Percentiles rank a stretch among this genome's conserved stretches.
Conservation (phyloP, 2,888 invertebrate species). For the Drosophila leonis region DNA sequence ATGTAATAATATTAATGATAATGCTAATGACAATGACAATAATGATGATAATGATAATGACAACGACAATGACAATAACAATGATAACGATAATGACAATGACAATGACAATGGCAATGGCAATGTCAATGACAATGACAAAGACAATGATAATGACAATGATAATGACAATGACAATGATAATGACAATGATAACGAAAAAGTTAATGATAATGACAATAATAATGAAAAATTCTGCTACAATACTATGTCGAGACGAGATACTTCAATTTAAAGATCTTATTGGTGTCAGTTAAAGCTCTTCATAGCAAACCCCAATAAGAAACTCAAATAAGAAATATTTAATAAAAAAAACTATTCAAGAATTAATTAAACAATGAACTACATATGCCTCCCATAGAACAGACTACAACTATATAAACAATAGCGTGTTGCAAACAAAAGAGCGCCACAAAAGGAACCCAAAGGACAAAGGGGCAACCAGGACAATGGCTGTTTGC, state of each 20-base stretch:
- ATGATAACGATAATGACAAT: no score
- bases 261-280: neutral
- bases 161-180: no score
- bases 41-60: no score
- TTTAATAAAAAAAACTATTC: neutral
- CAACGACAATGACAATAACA: no score
- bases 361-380: conserved; percentile 1
- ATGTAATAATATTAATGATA: neutral
- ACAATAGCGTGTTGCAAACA: conserved; percentile 20
- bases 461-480: neutral
- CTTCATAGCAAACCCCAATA: neutral
- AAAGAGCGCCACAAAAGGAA: neutral
- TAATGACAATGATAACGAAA: no score
- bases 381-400: neutral
- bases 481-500: conserved; percentile 54
- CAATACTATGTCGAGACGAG: neutral
- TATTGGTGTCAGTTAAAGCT: neutral
- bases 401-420: neutral
- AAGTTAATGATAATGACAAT: no score
- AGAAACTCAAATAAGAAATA: neutral
- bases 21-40: no score
- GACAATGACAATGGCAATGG: no score
- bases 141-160: no score
- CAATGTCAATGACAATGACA: neutral
- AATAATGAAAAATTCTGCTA: no score